Evolutionary conservation across 2,888 invertebrate species (phyloP), one percentile per base, ranked within the genome.

Genomic region (Aporophyla lueneburgensis): DNA sequence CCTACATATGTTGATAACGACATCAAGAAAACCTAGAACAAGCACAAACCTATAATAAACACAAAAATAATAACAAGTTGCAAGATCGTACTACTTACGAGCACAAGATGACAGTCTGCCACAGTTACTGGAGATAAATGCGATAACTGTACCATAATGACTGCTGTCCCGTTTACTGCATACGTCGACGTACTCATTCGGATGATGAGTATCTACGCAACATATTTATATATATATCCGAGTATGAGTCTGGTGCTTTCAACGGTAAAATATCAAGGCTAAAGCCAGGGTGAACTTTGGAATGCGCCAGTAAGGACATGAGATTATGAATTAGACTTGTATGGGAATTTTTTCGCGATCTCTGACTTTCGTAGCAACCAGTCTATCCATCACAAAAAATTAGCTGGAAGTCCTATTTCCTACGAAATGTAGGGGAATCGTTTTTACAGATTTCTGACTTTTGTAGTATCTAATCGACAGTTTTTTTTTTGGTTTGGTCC

Each of bases 121-220:
- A 96, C 96, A 94, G 96, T 96, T 95, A 95, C 84, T 65, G 93
- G 91, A 93, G 80, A 86, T 93, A 95, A 93, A 90, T 92, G 89
- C 89, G 89, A 88, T 95, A 96, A 96, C 96, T 93, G 95, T 96
- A 95, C 90, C 82, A 87, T 93, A 93, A 93, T 93, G 91, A 91
- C 91, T 87, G 86, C 82, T 88, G 94, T 94, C 92, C 93, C 94
- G 93, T 92, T 95, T 90, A 87, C 87, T 94, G 93, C 89, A 88
- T 92, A 79, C 59, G 43, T 68, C 58, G 62, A 56, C 12, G 49
- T 84, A 67, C 54, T 54, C 51, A 63, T 33, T 71, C 53, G 67
- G 51, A 56, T 70, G 70, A 82, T 56, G 86, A 65, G 63, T 58
- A 9, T 54, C 68, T 49, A 65, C 10, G 43, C 46, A 40, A 58